phyloP scores from a whole-genome alignment of 2,797 vertebrate species.

The Oceanodroma leucorhoa region DNA sequence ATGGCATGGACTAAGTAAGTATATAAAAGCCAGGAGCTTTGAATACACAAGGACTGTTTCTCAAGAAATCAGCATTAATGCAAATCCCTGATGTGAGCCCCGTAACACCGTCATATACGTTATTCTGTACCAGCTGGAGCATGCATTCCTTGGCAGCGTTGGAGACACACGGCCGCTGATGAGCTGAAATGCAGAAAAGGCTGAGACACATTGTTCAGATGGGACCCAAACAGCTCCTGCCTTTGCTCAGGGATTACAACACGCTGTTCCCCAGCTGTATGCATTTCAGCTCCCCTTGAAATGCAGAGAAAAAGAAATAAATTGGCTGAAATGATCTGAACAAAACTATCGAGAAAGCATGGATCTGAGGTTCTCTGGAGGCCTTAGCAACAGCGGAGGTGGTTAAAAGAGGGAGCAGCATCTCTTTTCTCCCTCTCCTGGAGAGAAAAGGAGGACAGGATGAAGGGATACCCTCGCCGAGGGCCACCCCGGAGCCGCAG shows the following conservation, averaged over 20 bases:
- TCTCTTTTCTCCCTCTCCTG: neutral
- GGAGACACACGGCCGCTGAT: fast-evolving
- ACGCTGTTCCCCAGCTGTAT: neutral
- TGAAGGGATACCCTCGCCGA: fast-evolving
- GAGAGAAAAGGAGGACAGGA: neutral
- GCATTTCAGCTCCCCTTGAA: neutral
- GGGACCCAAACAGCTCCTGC: neutral
- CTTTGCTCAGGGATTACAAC: neutral
- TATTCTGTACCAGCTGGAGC: neutral
- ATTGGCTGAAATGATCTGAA: neutral
- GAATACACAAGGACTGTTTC: neutral
- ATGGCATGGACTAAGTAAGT: neutral
- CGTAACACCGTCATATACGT: neutral
- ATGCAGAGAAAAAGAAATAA: neutral
- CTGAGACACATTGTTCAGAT: neutral
- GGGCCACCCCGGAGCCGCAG: fast-evolving
- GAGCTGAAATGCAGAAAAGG: neutral
- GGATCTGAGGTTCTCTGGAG: neutral
- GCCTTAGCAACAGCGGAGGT: neutral
- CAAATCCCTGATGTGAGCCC: neutral
- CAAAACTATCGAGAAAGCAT: neutral
- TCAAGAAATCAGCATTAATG: neutral
- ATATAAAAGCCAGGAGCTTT: neutral
- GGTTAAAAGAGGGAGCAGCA: neutral
- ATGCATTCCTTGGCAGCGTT: fast-evolving